These are phyloP conservation scores for Strigops habroptila DNA, from an alignment of 2,113 vertebrate genomes.

Conservation along the genomic window DNA sequence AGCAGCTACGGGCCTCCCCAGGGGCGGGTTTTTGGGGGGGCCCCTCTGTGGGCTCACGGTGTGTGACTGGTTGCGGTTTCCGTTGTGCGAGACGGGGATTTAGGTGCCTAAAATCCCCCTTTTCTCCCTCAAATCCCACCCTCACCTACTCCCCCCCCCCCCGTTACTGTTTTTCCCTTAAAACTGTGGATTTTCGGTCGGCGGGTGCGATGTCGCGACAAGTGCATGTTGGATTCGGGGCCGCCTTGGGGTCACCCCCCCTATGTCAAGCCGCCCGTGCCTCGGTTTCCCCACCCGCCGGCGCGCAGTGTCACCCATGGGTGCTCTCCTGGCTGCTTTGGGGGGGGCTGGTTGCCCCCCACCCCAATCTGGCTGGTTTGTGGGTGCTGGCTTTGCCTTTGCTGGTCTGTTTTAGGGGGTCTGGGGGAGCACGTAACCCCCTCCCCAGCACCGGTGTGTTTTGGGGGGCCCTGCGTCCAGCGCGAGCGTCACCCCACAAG, in stretches of 20 bases:
- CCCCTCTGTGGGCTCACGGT: no score
- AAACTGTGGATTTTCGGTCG: background rate
- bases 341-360: background rate
- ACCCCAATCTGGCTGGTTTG: background rate
- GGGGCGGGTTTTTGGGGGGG: no score
- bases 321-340: background rate
- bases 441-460: background rate
- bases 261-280: background rate
- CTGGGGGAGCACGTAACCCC: background rate
- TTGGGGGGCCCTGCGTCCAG: background rate
- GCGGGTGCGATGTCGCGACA: background rate
- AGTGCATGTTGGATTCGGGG: background rate
- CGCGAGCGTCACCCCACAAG: background rate
- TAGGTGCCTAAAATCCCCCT: background rate
- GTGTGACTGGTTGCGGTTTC: background rate
- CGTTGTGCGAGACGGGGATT: background rate
- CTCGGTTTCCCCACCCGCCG: background rate
- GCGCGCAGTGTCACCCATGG: no score
- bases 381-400: background rate
- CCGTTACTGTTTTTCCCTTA: background rate
- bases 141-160: background rate
- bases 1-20: no score
- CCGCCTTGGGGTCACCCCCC: background rate
- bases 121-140: background rate
- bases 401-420: background rate